phyloP scores from a whole-genome alignment of 2,797 vertebrate species.

The Monodelphis domestica region DNA sequence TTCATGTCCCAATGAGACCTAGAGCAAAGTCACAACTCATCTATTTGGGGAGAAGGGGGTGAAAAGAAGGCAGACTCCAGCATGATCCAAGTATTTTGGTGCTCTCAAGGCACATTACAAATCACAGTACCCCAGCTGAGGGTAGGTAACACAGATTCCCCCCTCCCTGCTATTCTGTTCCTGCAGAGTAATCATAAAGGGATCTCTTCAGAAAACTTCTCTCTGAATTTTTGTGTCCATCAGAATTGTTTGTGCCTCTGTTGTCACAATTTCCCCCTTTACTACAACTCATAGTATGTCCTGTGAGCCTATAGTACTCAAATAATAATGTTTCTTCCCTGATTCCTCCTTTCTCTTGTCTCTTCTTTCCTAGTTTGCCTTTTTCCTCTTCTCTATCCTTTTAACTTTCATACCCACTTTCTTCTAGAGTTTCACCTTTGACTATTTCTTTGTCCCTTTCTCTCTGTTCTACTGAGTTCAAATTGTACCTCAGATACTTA shows the following conservation, averaged over 20 bases:
- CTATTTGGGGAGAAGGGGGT: background rate
- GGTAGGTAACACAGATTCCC: background rate
- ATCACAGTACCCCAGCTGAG: background rate
- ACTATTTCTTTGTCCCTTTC: conserved; percentile 31
- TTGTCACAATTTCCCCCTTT: background rate
- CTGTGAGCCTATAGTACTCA: too few species aligned
- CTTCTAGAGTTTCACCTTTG: conserved; percentile 35
- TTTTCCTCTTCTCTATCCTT: background rate
- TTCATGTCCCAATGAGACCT: conserved; percentile 44
- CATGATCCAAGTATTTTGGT: conserved; percentile 29
- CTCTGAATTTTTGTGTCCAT: background rate
- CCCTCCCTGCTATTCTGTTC: background rate
- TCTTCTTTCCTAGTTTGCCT: background rate
- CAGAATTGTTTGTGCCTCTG: background rate
- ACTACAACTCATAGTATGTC: too few species aligned
- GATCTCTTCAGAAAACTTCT: background rate
- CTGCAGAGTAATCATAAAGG: background rate
- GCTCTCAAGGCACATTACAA: background rate
- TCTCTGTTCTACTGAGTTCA: conserved; percentile 20
- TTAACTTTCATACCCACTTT: conserved; percentile 30
- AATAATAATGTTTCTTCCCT: background rate
- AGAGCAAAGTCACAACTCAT: background rate
- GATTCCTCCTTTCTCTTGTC: background rate
- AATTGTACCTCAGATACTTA: background rate
- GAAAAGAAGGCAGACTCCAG: background rate